Base-by-base conservation (phyloP, 2,888 invertebrate genomes). In the Drosophila neotestacea region DNA sequence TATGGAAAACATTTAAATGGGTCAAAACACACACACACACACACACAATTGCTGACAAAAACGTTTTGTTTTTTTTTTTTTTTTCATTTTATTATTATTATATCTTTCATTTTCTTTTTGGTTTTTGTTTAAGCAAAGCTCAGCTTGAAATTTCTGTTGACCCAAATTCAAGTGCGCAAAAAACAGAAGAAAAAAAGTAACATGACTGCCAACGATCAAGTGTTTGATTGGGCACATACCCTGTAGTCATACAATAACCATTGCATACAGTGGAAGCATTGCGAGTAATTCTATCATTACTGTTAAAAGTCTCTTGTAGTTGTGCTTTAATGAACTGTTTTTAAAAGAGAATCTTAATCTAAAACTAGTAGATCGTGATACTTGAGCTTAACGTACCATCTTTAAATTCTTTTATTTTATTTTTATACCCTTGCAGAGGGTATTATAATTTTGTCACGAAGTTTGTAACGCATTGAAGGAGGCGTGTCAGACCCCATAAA, bases 71-170 rank as follows among this genome's bases (percentile, higher is more conserved):
- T 56, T 9, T 62, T 63, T n/a, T 46, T 54, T 60, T 41, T 38
- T 55, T 36, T 41, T 16, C 27, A 1, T 42, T 61, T 51, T 72
- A 62, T 52, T 11, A 55, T 42, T 60, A 13, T 68, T 28, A 46
- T 34, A 38, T 59, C 52, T 34, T 39, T 41, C 52, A 42, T 52
- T 75, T 56, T 60, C 30, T 69, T 39, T 64, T 42, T 16, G 36
- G 41, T 42, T 59, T 44, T 68, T 77, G 59, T 76, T 74, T 63
- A 70, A 71, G 75, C 81, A 73, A 72, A 87, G 72, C 87, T 80
- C 81, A 88, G 89, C 86, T 81, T 73, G 71, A 86, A 82, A 64
- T 77, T 81, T 72, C 44, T 77, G 79, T 77, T 86, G 84, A 88
- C 87, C 87, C 74, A 86, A 83, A 81, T 86, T 74, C 56, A 63